These are phyloP conservation scores for Sebastes aleutianus DNA, from an alignment of 2,797 vertebrate genomes.

Conservation along the genomic window DNA sequence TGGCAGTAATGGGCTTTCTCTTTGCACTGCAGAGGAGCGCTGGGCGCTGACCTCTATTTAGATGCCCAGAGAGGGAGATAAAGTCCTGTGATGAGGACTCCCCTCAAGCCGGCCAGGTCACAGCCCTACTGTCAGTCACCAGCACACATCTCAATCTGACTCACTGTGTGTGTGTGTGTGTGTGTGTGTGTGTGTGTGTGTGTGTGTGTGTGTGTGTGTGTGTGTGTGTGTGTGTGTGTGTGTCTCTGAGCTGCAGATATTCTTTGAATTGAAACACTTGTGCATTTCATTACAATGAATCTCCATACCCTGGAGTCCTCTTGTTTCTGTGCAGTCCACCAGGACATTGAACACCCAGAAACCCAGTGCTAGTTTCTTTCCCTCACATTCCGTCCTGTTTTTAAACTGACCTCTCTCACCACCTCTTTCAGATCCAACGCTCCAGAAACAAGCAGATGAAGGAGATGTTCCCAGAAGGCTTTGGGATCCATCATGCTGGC, in stretches of 20 bases:
- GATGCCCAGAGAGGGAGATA: constrained; percentile 71
- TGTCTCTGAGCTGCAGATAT: neutral
- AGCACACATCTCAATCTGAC: constrained; percentile 50
- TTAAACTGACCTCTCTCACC: neutral
- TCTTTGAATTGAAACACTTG: neutral
- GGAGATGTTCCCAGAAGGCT: constrained; percentile 96
- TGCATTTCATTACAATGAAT: neutral
- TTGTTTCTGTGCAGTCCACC: neutral
- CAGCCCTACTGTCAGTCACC: constrained; percentile 62
- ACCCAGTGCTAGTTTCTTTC: neutral
- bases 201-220: neutral
- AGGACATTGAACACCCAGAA: neutral
- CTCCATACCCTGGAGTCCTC: neutral
- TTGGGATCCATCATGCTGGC: constrained; percentile 97
- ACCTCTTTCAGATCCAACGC: constrained; percentile 86
- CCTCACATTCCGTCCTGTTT: neutral
- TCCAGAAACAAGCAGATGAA: constrained; percentile 97
- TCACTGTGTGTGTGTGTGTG: neutral
- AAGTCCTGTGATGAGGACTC: constrained; percentile 72
- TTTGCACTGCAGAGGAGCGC: constrained; percentile 41
- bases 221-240: too few relatives aligned
- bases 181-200: neutral
- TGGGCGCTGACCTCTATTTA: constrained; percentile 78
- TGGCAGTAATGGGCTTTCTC: constrained; percentile 63
- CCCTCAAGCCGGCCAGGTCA: constrained; percentile 66